Percentiles rank a stretch among this genome's conserved stretches.
Evolutionary conservation across 2,113 vertebrate genomes (phyloP).

Genomic region (Eurystomus gularis): DNA sequence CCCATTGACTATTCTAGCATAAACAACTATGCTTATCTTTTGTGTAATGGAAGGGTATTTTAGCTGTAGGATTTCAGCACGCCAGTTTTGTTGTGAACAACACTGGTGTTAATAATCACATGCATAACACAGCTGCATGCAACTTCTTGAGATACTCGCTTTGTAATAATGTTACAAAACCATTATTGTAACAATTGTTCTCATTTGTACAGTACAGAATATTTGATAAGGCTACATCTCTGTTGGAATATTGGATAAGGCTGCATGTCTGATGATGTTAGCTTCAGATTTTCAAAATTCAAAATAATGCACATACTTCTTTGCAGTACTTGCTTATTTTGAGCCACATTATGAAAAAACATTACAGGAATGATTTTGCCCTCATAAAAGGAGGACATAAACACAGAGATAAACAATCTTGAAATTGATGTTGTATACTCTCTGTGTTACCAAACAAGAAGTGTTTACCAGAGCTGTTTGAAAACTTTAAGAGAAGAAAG

Average conservation of each 20-base stretch:
- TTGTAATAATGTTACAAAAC: no score
- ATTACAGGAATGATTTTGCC: not conserved
- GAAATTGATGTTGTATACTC: not conserved
- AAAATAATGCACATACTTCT: not conserved
- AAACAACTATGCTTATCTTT: not conserved
- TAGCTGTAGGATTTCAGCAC: not conserved
- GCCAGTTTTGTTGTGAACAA: not conserved
- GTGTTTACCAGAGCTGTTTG: not conserved
- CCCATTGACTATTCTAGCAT: not conserved
- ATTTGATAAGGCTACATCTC: not conserved
- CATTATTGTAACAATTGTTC: not conserved
- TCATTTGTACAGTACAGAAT: not conserved
- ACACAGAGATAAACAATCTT: not conserved
- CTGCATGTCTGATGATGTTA: not conserved
- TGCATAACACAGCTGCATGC: accelerated
- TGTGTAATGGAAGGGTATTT: not conserved
- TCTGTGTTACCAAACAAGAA: not conserved
- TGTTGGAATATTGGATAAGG: not conserved
- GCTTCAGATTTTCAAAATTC: not conserved
- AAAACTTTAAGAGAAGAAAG: not conserved
- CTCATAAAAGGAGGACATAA: not conserved
- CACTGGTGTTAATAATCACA: not conserved
- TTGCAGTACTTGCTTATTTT: not conserved
- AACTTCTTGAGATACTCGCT: not conserved
- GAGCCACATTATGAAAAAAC: not conserved